A percentile compares a stretch with the other conserved stretches of the same genome.
phyloP scores from a whole-genome alignment of 92 coral and sea anemone genomes.

The Montipora capitata region DNA sequence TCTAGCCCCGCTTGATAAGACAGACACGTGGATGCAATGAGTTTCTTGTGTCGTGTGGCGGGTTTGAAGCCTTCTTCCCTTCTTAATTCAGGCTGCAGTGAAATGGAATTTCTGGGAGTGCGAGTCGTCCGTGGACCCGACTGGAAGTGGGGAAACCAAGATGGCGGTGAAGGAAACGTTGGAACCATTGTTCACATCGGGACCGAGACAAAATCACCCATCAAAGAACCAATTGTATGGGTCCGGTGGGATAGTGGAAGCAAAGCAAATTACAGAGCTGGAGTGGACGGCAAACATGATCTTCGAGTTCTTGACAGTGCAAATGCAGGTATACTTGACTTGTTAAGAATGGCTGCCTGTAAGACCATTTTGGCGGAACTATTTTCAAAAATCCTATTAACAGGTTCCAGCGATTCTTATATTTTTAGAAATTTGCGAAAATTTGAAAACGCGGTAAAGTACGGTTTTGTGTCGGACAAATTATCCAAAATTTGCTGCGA shows the following conservation, averaged over 20 bases:
- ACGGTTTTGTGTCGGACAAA: no score
- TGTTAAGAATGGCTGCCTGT: no score
- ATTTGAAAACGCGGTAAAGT: no score
- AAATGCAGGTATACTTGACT: conserved; percentile 14
- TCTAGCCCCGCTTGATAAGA: no score
- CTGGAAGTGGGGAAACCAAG: conserved; percentile 81
- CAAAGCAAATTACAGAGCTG: conserved; percentile 76
- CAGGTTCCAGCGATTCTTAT: no score
- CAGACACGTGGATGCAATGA: no score
- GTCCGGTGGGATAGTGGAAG: conserved; percentile 77
- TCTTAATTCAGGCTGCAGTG: neutral
- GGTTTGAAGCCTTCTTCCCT: neutral
- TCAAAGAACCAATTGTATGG: conserved; percentile 45
- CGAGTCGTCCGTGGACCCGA: conserved; percentile 85
- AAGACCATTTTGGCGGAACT: no score
- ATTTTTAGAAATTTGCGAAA: no score
- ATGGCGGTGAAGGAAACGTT: conserved; percentile 81
- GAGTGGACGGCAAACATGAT: conserved; percentile 71
- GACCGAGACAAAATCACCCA: conserved; percentile 34
- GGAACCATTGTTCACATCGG: conserved; percentile 71
- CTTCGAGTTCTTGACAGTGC: conserved; percentile 58
- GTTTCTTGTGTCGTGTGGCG: no score
- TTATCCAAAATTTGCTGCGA: no score
- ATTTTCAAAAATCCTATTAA: no score
- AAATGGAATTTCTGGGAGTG: conserved; percentile 52